phyloP scores from a whole-genome alignment of 1,140 invertebrate genomes.

The Panonychus citri region DNA sequence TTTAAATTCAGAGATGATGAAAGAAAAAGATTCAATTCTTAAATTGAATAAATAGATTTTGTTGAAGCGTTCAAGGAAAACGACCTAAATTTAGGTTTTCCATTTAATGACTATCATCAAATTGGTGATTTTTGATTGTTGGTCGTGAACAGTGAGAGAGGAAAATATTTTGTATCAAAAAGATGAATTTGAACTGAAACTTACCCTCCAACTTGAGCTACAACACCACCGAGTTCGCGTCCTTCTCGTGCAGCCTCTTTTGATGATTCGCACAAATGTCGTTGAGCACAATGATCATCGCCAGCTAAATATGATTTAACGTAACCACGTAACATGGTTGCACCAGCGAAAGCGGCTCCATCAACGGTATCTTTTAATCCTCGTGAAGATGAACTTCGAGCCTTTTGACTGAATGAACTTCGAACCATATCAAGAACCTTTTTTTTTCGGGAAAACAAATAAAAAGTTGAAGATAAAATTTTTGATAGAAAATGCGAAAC shows the following conservation, averaged over 20 bases:
- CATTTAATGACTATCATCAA: not conserved
- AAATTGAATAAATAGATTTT: not conserved
- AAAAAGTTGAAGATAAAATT: not conserved
- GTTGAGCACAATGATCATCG: slow-evolving; percentile 52
- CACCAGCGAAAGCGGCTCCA: slow-evolving; percentile 17
- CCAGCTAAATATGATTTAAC: slow-evolving; percentile 52
- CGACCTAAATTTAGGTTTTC: not conserved
- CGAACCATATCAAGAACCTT: slow-evolving; percentile 1
- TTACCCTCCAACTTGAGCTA: slow-evolving; percentile 80
- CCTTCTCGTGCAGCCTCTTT: slow-evolving; percentile 58
- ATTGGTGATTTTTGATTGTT: not conserved
- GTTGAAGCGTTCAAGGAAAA: not conserved
- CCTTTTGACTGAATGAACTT: not conserved
- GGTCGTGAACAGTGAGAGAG: too few relatives aligned
- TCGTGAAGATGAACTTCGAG: slow-evolving; percentile 1
- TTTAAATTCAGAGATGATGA: not conserved
- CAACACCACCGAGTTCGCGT: slow-evolving; percentile 49
- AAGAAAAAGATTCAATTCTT: not conserved
- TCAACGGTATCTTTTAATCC: slow-evolving; percentile 13
- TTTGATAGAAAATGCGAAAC: not conserved
- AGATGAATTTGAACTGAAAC: slow-evolving; percentile 21
- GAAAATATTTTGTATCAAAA: too few relatives aligned
- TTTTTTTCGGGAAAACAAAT: not conserved
- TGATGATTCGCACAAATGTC: slow-evolving; percentile 63
- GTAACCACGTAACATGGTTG: slow-evolving; percentile 36